These are phyloP conservation scores for Lepilemur septentrionalis DNA, from an alignment of 2,797 vertebrate species.

Conservation along the genomic window DNA sequence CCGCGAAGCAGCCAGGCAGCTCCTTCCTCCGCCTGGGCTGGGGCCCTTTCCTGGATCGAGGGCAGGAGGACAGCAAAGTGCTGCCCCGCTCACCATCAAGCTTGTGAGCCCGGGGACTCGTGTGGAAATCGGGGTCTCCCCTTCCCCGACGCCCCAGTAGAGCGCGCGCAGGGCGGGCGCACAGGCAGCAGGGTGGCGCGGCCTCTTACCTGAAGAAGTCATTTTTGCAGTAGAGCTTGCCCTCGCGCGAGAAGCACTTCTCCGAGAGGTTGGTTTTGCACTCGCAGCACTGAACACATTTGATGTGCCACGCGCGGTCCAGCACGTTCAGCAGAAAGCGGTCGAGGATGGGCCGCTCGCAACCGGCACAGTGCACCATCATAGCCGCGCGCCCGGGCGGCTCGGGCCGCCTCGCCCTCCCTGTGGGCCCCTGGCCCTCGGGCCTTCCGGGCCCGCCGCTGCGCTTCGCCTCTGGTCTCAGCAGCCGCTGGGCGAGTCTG, in stretches of 20 bases:
- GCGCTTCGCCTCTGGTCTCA: constrained; percentile 23
- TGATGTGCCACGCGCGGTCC: constrained; percentile 97
- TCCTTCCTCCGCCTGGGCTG: background rate
- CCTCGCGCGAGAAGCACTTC: constrained; percentile 96
- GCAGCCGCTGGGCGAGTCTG: constrained; percentile 61
- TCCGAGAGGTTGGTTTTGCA: constrained; percentile 95
- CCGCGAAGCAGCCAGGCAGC: background rate
- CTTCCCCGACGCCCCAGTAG: background rate
- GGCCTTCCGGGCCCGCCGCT: constrained; percentile 49
- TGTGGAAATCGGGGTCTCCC: background rate
- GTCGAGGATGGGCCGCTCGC: constrained; percentile 95
- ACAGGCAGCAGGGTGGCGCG: background rate
- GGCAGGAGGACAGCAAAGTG: background rate
- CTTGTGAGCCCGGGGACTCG: background rate
- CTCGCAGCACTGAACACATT: constrained; percentile 96
- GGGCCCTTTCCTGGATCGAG: background rate
- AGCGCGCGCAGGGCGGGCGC: background rate
- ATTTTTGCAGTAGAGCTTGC: constrained; percentile 95
- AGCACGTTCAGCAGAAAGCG: constrained; percentile 94
- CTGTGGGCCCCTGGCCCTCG: constrained; percentile 58
- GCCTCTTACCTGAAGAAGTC: constrained; percentile 95
- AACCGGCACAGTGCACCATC: constrained; percentile 91
- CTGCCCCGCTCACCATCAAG: background rate
- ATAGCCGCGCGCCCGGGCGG: constrained; percentile 80
- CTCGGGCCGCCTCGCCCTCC: constrained; percentile 69